Evolutionary conservation across 2,888 invertebrate genomes (phyloP).

Genomic region (Maniola hyperantus): DNA sequence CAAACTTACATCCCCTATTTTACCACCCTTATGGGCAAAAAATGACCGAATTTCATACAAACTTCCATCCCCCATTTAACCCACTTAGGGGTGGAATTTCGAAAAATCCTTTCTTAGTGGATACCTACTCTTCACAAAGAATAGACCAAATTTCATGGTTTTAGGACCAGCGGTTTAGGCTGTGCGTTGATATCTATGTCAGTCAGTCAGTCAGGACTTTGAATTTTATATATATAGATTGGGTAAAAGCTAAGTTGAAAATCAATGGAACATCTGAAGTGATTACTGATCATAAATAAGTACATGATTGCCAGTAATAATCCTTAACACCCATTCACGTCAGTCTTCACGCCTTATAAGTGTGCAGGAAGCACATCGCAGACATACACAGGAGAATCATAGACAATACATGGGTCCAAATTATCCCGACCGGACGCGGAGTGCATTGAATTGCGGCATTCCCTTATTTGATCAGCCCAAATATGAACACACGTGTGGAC

Average conservation of each 20-base stretch:
- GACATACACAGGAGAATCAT: conserved; percentile 54
- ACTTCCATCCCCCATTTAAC: too few relatives aligned
- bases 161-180: too few relatives aligned
- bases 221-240: too few relatives aligned
- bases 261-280: not conserved
- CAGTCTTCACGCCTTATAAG: conserved; percentile 34
- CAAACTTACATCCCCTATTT: too few relatives aligned
- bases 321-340: conserved; percentile 28
- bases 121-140: too few relatives aligned
- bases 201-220: too few relatives aligned
- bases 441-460: conserved; percentile 66
- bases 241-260: not conserved
- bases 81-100: too few relatives aligned
- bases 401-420: conserved; percentile 54
- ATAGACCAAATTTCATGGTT: too few relatives aligned
- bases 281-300: conserved; percentile 14
- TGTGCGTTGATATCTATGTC: too few relatives aligned
- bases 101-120: too few relatives aligned
- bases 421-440: conserved; percentile 61
- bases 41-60: too few relatives aligned
- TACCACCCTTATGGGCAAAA: too few relatives aligned
- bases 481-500: conserved; percentile 46
- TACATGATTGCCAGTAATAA: conserved; percentile 25
- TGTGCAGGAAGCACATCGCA: conserved; percentile 60
- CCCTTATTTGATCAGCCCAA: conserved; percentile 49